phyloP scores from a whole-genome alignment of 1,140 invertebrate genomes.

The Prorops nasuta region DNA sequence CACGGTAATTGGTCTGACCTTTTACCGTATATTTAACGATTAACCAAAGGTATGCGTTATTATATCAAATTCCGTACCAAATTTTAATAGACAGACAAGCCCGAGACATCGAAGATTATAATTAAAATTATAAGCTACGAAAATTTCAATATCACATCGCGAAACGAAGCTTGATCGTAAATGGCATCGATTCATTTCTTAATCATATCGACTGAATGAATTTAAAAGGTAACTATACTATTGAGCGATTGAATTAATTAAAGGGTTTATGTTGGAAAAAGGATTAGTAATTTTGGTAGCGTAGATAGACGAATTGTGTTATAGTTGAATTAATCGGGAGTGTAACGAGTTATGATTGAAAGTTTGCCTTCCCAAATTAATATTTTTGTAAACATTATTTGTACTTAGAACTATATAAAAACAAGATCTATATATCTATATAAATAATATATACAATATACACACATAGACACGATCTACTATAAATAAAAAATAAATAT shows the following conservation, averaged over 20 bases:
- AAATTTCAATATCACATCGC: no score
- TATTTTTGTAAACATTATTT: slow-evolving; percentile 56
- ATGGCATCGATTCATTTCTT: neutral
- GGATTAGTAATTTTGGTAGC: slow-evolving; percentile 21
- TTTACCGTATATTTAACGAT: neutral
- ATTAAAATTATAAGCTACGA: no score
- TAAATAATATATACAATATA: slow-evolving; percentile 17
- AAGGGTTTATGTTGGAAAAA: no score
- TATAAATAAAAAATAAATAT: neutral
- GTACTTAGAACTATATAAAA: slow-evolving; percentile 39
- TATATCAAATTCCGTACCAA: neutral
- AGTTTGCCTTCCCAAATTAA: slow-evolving; percentile 50
- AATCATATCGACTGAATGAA: neutral
- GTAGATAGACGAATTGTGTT: slow-evolving; percentile 31
- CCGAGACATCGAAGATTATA: no score
- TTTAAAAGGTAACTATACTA: no score
- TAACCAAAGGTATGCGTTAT: neutral
- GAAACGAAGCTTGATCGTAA: no score
- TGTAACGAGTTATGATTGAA: slow-evolving; percentile 38
- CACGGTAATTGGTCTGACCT: no score
- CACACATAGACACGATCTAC: slow-evolving; percentile 4
- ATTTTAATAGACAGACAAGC: no score
- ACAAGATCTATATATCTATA: no score
- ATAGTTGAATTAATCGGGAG: slow-evolving; percentile 28
- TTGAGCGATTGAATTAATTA: no score